Conservation (phyloP, 2,888 invertebrate genomes). For the Xestia rhomboidea region DNA sequence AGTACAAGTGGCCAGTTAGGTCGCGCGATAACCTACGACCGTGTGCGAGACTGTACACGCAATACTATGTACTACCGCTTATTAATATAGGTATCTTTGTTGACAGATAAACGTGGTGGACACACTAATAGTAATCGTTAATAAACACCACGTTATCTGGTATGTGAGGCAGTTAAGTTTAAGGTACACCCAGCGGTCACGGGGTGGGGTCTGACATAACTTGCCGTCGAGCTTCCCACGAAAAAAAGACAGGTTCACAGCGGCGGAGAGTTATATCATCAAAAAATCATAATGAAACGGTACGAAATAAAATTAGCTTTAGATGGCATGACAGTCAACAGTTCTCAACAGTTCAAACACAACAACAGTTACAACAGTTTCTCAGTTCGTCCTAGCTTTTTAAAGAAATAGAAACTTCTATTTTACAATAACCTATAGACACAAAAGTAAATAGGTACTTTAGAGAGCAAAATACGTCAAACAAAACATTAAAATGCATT, state of each 20-base stretch:
- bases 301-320: background rate
- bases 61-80: slow-evolving; percentile 59
- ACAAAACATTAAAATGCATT: slow-evolving; percentile 19
- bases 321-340: background rate
- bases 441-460: background rate
- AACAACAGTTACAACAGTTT: no score
- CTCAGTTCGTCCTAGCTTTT: no score
- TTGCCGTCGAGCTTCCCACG: slow-evolving; percentile 19
- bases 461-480: slow-evolving; percentile 2
- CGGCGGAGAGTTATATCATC: slow-evolving; percentile 13
- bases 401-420: no score
- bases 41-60: slow-evolving; percentile 58
- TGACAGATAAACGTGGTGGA: slow-evolving; percentile 67
- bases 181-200: background rate
- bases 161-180: background rate
- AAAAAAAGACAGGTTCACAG: slow-evolving; percentile 23
- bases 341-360: no score
- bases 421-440: no score
- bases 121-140: slow-evolving; percentile 66
- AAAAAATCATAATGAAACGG: slow-evolving; percentile 6
- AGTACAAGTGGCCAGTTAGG: slow-evolving; percentile 77
- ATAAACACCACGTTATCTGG: slow-evolving; percentile 53
- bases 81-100: slow-evolving; percentile 62
- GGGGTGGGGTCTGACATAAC: background rate
- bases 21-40: slow-evolving; percentile 82